Percentiles rank a stretch among this genome's conserved stretches.
Evolutionary conservation across 2,888 invertebrate genomes (phyloP).

Genomic region (Mythimna lalbum): DNA sequence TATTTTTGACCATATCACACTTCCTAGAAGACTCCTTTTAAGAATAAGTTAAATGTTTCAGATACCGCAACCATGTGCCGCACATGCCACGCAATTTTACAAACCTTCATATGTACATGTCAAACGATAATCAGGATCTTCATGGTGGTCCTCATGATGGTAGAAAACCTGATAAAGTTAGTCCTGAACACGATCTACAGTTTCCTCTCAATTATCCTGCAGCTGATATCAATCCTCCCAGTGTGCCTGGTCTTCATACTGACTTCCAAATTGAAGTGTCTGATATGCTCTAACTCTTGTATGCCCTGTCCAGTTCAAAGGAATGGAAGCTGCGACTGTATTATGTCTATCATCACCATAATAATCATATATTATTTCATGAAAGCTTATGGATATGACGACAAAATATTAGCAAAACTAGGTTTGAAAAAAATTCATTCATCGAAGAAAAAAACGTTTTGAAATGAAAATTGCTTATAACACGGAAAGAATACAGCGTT

Average conservation of each 20-base stretch:
- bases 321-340: constrained; percentile 77
- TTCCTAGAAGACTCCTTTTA: background rate
- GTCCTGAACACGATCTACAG: constrained; percentile 81
- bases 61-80: constrained; percentile 80
- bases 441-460: background rate
- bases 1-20: background rate
- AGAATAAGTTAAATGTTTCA: constrained; percentile 56
- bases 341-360: constrained; percentile 76
- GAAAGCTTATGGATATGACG: constrained; percentile 75
- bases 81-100: constrained; percentile 75
- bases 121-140: constrained; percentile 83
- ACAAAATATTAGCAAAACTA: constrained; percentile 61
- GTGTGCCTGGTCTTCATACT: constrained; percentile 81
- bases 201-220: constrained; percentile 80
- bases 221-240: constrained; percentile 82
- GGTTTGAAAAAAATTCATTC: constrained; percentile 15
- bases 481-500: background rate
- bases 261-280: constrained; percentile 79
- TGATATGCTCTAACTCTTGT: constrained; percentile 76
- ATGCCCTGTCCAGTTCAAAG: constrained; percentile 72
- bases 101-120: constrained; percentile 76
- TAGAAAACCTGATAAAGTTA: constrained; percentile 82
- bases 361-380: constrained; percentile 76
- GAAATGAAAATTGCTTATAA: background rate
- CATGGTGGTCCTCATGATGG: constrained; percentile 81